Base-by-base conservation (phyloP, 1,140 invertebrate species). In the Cryptotermes secundus region DNA sequence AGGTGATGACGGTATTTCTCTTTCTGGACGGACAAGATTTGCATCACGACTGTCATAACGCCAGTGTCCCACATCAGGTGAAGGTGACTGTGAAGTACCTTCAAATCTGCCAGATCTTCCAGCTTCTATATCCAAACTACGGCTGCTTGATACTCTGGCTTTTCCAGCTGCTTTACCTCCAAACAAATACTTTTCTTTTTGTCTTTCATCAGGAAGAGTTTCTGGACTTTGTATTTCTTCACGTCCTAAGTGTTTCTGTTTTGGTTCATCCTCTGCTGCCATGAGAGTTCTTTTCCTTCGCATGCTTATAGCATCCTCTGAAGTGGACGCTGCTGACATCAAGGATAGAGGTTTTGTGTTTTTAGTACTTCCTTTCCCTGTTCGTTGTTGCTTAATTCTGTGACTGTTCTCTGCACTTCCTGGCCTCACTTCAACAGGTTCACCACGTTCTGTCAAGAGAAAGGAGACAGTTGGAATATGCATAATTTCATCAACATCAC, bases 21-120 rank as follows among this genome's bases (percentile, higher is more conserved):
- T 26, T 59, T 81, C 79, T 34, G 81, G 31, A 24, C 53, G 79
- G 6, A 80, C 72, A 36, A 84, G 38, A 65, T 84, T 84, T 4
- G 84, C 84, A 79, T 84, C 84, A 53, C 84, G 81, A 36, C 84
- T 84, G 45, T 84, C 84, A 42, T 53, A 84, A 26, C 84, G 80
- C 84, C 84, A 84, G 31, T 84, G 84, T 14, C n/a, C 81, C 12
- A 80, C 45, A 16, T 84, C 81, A 19, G 84, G 81, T 22, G 84
- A 84, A 19, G 81, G 42, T 26, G 81, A 36, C 34, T 84, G 35
- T 42, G 38, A 36, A 24, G 16, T 35, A n/a, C 26, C n/a, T 36
- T 34, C 49, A 34, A 36, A 42, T 34, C 83, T 79, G 22, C 49
- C 65, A n/a, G 26, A 31, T 31, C 19, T 59, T 49, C 12, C 24